These are phyloP conservation scores for Drosophila melanosoma DNA, from an alignment of 2,888 invertebrate species.

Conservation along the genomic window DNA sequence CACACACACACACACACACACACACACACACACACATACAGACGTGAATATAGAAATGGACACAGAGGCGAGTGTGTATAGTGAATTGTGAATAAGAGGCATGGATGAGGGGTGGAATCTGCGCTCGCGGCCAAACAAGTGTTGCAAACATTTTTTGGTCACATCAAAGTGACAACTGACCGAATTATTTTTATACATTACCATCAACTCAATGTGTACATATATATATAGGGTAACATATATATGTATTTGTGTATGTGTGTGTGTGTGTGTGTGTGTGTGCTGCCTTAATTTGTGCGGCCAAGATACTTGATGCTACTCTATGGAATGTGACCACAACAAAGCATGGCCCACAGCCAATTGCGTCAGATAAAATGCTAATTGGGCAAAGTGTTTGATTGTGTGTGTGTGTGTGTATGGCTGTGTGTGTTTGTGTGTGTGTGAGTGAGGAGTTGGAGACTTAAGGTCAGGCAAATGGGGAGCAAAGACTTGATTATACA, in stretches of 20 bases:
- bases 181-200: slow-evolving; percentile 61
- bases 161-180: slow-evolving; percentile 79
- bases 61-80: neutral
- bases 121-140: slow-evolving; percentile 58
- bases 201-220: neutral
- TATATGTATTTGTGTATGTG: slow-evolving; percentile 16
- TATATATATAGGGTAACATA: slow-evolving; percentile 1
- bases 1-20: slow-evolving; percentile 1
- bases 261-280: slow-evolving; percentile 10
- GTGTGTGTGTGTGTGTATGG: slow-evolving; percentile 3
- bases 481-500: slow-evolving; percentile 58
- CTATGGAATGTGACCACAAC: slow-evolving; percentile 67
- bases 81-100: neutral
- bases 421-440: slow-evolving; percentile 3
- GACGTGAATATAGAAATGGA: neutral
- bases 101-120: slow-evolving; percentile 16
- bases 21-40: neutral
- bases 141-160: slow-evolving; percentile 59
- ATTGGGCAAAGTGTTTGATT: slow-evolving; percentile 58
- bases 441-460: slow-evolving; percentile 3
- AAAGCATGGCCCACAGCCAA: slow-evolving; percentile 75
- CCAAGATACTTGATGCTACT: slow-evolving; percentile 54
- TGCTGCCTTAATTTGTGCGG: slow-evolving; percentile 39
- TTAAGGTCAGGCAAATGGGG: slow-evolving; percentile 24
- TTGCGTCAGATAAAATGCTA: slow-evolving; percentile 73